Evolutionary conservation across 2,888 invertebrate genomes (phyloP).

Genomic region (Sphecodes monilicornis): DNA sequence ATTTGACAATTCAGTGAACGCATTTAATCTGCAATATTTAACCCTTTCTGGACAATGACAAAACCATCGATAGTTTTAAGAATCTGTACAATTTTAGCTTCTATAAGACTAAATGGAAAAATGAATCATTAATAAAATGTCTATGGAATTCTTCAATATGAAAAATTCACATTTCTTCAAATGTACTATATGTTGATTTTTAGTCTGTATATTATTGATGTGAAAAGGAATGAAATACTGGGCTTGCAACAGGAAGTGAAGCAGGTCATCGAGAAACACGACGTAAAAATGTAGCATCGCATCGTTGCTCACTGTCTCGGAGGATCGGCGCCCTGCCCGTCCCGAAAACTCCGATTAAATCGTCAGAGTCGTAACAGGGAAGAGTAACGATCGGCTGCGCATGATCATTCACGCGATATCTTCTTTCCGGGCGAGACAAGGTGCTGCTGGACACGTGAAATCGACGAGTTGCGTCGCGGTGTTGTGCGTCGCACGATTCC

Average conservation of each 20-base stretch:
- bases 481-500: constrained; percentile 21
- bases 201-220: no score
- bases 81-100: no score
- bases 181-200: background rate
- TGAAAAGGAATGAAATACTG: background rate
- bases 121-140: no score
- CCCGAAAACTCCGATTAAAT: constrained; percentile 29
- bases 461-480: constrained; percentile 35
- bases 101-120: no score
- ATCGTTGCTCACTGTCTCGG: background rate
- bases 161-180: background rate
- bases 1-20: no score
- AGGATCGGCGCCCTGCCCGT: background rate
- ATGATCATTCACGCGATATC: constrained; percentile 19
- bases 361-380: background rate
- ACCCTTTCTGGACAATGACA: no score
- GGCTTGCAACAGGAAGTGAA: background rate
- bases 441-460: constrained; percentile 51
- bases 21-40: no score
- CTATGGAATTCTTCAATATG: no score
- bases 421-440: constrained; percentile 3
- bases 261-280: background rate
- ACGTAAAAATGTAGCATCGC: background rate
- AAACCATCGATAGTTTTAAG: no score
- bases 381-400: constrained; percentile 19